Evolutionary conservation across 2,113 vertebrate genomes (phyloP), one percentile per base, ranked within the genome.

Genomic region (Procavia capensis): DNA sequence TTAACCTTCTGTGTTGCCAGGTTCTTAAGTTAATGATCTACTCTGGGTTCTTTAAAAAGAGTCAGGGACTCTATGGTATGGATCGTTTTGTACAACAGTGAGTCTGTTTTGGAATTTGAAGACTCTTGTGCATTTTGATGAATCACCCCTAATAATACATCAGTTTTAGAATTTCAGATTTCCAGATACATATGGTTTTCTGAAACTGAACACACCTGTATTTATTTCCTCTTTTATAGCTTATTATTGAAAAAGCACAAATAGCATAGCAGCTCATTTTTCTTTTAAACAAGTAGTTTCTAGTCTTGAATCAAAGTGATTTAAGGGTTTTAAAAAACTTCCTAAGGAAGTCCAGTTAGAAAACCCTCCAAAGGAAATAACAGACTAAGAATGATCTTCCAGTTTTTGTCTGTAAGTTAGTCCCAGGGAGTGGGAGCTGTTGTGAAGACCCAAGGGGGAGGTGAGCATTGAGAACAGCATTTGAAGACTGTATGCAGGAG

Each of bases 21-120:
- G 59, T 87, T 84, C 63, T 68, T 90, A 96, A 84, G 34, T 93
- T 94, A 93, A 95, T 94, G 79, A 91, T 84, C 80, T 94, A 93
- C 76, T 93, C 36, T 66, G 78, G 45, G 95, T 91, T 87, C 92
- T 70, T 90, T 95, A 59, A 94, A 50, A 63, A 91, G 64, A 78
- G 17, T 13, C 6, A 0, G 27, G 85, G 19, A 39, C 50, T 11
- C 24, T 59, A 41, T 61, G 4, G 20, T 85, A 50, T 63, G 72
- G 85, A 50, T 75, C 17, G 25, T 90, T 92, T 79, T 74, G 41
- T 93, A 85, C 93, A 91, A 66, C 76, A 74, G 41, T 79, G 36
- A 64, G 25, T 68, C 41, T 79, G 54, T 91, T 54, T 54, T 36
- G 54, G 43, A 85, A 80, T 50, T 87, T 61, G 83, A 95, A 93